Conservation (phyloP, 2,113 vertebrate species). For the Opisthocomus hoazin region DNA sequence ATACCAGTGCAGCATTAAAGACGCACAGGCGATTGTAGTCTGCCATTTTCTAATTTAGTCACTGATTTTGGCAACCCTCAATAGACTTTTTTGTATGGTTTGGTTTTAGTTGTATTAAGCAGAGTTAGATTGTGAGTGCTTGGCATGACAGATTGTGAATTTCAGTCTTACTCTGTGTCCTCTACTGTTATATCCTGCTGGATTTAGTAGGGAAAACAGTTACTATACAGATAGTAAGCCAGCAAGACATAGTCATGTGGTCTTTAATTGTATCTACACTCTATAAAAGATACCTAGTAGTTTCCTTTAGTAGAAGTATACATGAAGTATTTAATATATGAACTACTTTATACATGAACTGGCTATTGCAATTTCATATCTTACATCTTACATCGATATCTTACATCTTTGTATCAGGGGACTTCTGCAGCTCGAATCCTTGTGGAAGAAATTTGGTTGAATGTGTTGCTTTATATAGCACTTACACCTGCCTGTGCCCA, state of each 20-base stretch:
- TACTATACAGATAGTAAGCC: not conserved
- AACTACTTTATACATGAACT: not conserved
- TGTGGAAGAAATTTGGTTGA: rapidly evolving
- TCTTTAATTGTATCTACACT: not conserved
- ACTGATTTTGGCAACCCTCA: not conserved
- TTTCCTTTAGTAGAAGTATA: not conserved
- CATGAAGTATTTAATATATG: not conserved
- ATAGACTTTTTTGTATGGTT: not conserved
- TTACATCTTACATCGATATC: rapidly evolving
- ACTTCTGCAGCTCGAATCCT: rapidly evolving
- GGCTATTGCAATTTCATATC: not conserved
- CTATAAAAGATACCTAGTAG: not conserved
- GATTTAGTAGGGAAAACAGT: not conserved
- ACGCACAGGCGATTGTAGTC: not conserved
- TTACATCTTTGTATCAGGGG: not conserved
- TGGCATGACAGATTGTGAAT: not conserved
- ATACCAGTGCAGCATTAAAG: not conserved
- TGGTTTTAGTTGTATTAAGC: not conserved
- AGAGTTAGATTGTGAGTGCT: not conserved
- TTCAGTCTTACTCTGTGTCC: not conserved
- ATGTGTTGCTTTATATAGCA: not conserved
- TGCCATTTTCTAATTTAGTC: not conserved
- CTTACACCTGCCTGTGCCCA: not conserved
- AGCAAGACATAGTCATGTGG: not conserved
- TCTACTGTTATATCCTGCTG: not conserved